A percentile compares a stretch with the other conserved stretches of the same genome.
These are phyloP conservation scores for Cephus nigrinus DNA, from an alignment of 2,888 invertebrate species.

Conservation along the genomic window DNA sequence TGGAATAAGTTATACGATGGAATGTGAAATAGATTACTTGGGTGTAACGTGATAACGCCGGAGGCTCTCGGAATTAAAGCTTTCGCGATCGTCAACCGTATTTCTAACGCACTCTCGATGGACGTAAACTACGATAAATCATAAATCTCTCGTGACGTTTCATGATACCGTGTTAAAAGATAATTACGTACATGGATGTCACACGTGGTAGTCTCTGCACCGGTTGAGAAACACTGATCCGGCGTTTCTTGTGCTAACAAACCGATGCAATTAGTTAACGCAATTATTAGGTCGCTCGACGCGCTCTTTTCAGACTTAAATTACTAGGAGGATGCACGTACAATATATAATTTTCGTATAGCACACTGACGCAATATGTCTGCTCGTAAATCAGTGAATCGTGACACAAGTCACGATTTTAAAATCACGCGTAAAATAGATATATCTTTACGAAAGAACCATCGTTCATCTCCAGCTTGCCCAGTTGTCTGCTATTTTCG, in stretches of 20 bases:
- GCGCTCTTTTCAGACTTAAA: neutral
- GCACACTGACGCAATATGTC: neutral
- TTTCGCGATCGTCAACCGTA: neutral
- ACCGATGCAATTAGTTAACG: constrained; percentile 20
- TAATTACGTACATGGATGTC: neutral
- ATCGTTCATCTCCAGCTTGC: constrained; percentile 7
- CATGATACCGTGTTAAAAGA: neutral
- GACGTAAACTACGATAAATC: neutral
- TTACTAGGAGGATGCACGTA: neutral
- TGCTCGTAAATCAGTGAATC: neutral
- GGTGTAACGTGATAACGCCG: neutral
- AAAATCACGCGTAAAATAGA: neutral
- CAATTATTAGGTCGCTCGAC: constrained; percentile 18
- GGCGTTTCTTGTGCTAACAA: constrained; percentile 11
- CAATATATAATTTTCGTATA: neutral
- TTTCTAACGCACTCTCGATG: neutral
- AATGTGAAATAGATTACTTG: neutral
- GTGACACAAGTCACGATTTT: neutral
- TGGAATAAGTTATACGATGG: neutral
- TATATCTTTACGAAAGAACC: neutral
- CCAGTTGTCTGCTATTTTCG: constrained; percentile 39
- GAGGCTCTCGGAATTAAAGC: neutral
- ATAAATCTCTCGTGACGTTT: neutral
- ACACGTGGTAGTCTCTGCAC: constrained; percentile 5
- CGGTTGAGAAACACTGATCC: neutral